Percentiles rank a stretch among this genome's conserved stretches.
phyloP scores from a whole-genome alignment of 1,140 invertebrate genomes.

The Chymomyza costata region DNA sequence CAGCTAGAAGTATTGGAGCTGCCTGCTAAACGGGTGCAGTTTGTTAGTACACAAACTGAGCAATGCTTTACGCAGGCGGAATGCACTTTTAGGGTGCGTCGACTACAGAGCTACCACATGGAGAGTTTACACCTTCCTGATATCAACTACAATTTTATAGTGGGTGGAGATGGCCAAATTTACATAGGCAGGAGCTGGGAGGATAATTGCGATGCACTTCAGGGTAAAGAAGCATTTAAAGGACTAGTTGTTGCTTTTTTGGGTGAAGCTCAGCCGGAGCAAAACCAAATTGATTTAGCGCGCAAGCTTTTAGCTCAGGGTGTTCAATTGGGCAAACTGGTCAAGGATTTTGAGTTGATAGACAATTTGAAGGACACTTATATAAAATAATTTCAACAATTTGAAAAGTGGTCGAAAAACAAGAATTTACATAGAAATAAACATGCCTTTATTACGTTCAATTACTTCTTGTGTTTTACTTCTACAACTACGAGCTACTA shows the following conservation, averaged over 20 bases:
- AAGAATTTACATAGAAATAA: constrained; percentile 31
- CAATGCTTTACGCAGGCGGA: constrained; percentile 37
- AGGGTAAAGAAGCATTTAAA: constrained; percentile 21
- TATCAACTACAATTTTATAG: constrained; percentile 85
- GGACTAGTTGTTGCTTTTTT: constrained; percentile 42
- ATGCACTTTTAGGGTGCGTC: constrained; percentile 66
- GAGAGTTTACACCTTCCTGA: constrained; percentile 77
- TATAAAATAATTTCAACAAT: no score
- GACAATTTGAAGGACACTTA: constrained; percentile 69
- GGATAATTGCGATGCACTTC: constrained; percentile 63
- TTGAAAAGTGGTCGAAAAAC: not conserved
- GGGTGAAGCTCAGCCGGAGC: constrained; percentile 13
- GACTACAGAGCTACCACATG: constrained; percentile 80
- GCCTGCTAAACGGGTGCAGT: constrained; percentile 76
- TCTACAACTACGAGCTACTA: constrained; percentile 29
- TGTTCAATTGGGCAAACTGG: constrained; percentile 77
- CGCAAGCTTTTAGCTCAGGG: constrained; percentile 76
- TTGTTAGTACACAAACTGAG: constrained; percentile 21
- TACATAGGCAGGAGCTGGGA: constrained; percentile 84
- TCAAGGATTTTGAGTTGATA: constrained; percentile 78
- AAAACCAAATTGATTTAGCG: constrained; percentile 27
- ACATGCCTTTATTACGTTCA: constrained; percentile 42
- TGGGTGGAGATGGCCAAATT: constrained; percentile 83
- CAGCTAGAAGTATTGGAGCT: constrained; percentile 61
- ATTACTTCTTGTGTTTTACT: constrained; percentile 26